Conservation (phyloP, 1,140 invertebrate species). For the Bathynomus jamesi region DNA sequence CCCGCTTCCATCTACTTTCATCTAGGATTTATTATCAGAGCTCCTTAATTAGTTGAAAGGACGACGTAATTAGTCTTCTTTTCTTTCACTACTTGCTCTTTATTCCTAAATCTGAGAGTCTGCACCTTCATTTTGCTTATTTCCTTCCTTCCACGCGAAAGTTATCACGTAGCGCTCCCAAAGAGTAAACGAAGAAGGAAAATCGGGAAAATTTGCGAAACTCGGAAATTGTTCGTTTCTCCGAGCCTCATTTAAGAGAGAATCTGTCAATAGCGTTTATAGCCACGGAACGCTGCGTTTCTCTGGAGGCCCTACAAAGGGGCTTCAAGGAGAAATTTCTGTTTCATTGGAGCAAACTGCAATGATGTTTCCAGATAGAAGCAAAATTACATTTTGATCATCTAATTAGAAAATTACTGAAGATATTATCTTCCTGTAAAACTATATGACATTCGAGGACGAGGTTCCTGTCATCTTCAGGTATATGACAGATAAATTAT, state of each 20-base stretch:
- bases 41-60: neutral
- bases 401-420: neutral
- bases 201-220: neutral
- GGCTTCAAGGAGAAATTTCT: neutral
- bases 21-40: constrained; percentile 1
- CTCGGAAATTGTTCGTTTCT: neutral
- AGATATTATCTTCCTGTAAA: neutral
- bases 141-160: neutral
- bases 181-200: neutral
- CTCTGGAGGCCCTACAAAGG: neutral
- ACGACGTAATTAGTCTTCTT: neutral
- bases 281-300: neutral
- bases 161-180: no score
- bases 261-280: neutral
- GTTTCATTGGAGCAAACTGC: neutral
- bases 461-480: no score
- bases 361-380: neutral
- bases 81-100: neutral
- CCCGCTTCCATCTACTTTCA: neutral
- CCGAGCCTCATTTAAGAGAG: neutral
- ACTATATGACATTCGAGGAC: no score
- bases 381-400: neutral
- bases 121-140: neutral
- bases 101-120: neutral
- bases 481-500: no score